phyloP scores from a whole-genome alignment of 2,797 vertebrate species.

The Semaprochilodus insignis region DNA sequence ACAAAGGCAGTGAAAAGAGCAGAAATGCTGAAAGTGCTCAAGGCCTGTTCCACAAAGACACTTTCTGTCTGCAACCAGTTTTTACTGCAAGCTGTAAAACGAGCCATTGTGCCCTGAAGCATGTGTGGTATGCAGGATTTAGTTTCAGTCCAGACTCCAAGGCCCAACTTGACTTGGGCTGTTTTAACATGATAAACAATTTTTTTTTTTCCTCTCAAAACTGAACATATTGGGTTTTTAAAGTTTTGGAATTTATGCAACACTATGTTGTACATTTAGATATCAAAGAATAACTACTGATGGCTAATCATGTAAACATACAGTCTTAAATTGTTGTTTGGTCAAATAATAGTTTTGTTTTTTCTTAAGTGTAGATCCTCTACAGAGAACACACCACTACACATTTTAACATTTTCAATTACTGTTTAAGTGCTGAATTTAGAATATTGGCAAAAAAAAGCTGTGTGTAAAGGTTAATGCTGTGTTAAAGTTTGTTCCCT shows the following conservation, averaged over 20 bases:
- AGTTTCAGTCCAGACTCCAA: constrained; percentile 40
- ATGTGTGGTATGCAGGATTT: constrained; percentile 52
- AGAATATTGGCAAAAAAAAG: too few relatives aligned
- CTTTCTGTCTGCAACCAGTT: constrained; percentile 23
- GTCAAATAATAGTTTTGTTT: too few relatives aligned
- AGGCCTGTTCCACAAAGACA: constrained; percentile 21
- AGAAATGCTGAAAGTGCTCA: constrained; percentile 28
- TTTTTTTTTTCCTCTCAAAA: not conserved
- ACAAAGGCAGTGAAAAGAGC: constrained; percentile 8
- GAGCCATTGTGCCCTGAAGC: constrained; percentile 59
- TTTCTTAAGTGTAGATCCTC: too few relatives aligned
- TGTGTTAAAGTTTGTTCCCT: too few relatives aligned
- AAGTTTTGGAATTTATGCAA: not conserved
- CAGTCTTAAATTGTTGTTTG: too few relatives aligned
- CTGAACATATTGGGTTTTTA: not conserved
- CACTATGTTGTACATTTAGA: too few relatives aligned
- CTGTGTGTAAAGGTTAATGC: too few relatives aligned
- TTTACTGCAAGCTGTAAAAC: constrained; percentile 58
- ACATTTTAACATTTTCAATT: too few relatives aligned
- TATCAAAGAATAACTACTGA: too few relatives aligned
- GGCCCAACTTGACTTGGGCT: constrained; percentile 23
- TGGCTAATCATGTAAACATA: too few relatives aligned
- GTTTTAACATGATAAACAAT: constrained; percentile 27
- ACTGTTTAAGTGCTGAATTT: too few relatives aligned
- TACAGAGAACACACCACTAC: too few relatives aligned